Percentiles rank a stretch among this genome's conserved stretches.
phyloP scores from a whole-genome alignment of 2,888 invertebrate species.

The Tenthredo amoena region DNA sequence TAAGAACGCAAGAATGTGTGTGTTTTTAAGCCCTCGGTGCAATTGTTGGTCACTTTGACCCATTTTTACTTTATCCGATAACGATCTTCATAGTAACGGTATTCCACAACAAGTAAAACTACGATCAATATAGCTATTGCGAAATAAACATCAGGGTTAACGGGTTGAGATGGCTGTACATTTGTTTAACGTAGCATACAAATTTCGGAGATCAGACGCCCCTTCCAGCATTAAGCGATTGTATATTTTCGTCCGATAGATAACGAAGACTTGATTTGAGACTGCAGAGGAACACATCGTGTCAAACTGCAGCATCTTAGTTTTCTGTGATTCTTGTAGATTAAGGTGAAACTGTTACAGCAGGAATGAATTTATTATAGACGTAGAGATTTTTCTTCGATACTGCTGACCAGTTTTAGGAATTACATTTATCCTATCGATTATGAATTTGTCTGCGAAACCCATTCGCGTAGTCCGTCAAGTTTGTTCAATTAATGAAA shows the following conservation, averaged over 20 bases:
- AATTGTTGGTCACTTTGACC: not conserved
- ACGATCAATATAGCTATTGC: not conserved
- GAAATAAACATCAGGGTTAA: conserved; percentile 33
- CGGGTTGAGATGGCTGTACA: not conserved
- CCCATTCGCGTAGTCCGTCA: no score
- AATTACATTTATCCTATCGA: no score
- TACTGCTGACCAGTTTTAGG: no score
- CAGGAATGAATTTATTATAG: no score
- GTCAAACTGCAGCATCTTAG: not conserved
- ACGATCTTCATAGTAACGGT: conserved; percentile 3
- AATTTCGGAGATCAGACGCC: not conserved
- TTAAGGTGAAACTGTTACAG: no score
- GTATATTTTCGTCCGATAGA: not conserved
- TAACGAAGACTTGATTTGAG: not conserved
- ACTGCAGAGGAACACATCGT: not conserved
- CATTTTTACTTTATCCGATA: not conserved
- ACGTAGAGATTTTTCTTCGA: no score
- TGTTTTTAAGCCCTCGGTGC: not conserved
- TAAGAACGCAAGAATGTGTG: not conserved
- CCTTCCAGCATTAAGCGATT: not conserved
- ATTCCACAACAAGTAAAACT: not conserved
- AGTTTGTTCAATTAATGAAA: no score
- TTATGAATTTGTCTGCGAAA: no score
- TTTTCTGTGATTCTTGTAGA: no score
- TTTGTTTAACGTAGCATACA: not conserved